phyloP scores from a whole-genome alignment of 2,113 vertebrate species.

The Sander lucioperca region DNA sequence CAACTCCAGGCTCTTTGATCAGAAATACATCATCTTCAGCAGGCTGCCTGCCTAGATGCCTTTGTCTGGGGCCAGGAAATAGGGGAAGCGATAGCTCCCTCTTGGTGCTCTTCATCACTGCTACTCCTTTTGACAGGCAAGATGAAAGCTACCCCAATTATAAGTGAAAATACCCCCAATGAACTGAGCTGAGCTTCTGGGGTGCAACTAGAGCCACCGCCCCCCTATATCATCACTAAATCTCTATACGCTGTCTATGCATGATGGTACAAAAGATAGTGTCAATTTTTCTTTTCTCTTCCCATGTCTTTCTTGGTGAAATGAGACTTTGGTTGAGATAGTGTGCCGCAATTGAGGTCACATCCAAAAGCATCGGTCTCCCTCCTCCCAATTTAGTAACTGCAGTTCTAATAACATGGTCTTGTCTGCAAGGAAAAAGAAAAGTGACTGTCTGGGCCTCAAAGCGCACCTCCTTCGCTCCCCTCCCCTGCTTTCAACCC shows the following conservation, averaged over 20 bases:
- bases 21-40: constrained; percentile 89
- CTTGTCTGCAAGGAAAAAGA: constrained; percentile 62
- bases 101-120: constrained; percentile 86
- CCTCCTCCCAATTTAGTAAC: constrained; percentile 71
- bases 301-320: constrained; percentile 59
- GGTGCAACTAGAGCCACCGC: constrained; percentile 60
- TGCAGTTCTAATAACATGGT: constrained; percentile 72
- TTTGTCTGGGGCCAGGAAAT: constrained; percentile 93
- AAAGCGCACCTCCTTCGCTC: constrained; percentile 46
- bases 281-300: constrained; percentile 73
- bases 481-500: constrained; percentile 62
- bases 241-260: constrained; percentile 75
- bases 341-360: constrained; percentile 78
- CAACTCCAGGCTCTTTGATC: constrained; percentile 91
- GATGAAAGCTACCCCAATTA: constrained; percentile 93
- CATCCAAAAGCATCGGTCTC: constrained; percentile 73
- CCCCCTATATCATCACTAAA: constrained; percentile 78
- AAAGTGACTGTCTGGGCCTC: constrained; percentile 76
- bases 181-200: constrained; percentile 75
- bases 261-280: constrained; percentile 77
- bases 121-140: constrained; percentile 87
- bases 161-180: constrained; percentile 87
- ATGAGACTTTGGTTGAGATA: constrained; percentile 75
- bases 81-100: constrained; percentile 88
- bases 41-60: constrained; percentile 83